Percentiles rank a stretch among this genome's conserved stretches.
Evolutionary conservation across 2,113 vertebrate species (phyloP).

Genomic region (Morphnarchus princeps): DNA sequence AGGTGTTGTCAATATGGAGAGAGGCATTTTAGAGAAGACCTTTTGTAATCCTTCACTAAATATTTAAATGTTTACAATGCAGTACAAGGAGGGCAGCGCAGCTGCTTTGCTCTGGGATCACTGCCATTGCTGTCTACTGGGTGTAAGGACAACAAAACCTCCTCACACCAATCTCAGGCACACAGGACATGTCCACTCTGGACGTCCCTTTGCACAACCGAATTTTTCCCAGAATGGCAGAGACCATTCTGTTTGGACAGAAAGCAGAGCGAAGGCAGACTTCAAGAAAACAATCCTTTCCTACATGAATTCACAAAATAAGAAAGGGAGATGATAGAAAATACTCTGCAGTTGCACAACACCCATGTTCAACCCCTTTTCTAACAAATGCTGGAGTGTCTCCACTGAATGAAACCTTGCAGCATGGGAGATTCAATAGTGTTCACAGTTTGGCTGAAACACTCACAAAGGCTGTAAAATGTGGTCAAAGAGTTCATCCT

Average conservation of each 20-base stretch:
- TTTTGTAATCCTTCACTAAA: background rate
- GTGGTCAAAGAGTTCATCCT: background rate
- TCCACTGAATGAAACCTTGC: background rate
- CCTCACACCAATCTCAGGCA: background rate
- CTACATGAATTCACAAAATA: background rate
- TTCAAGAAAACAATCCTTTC: background rate
- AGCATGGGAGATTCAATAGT: accelerated
- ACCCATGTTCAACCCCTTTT: background rate
- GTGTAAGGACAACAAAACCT: background rate
- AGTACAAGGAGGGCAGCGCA: background rate
- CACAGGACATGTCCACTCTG: background rate
- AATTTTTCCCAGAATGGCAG: background rate
- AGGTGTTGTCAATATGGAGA: background rate
- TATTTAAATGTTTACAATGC: background rate
- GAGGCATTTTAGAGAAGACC: background rate
- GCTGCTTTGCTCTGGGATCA: background rate
- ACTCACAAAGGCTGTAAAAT: background rate
- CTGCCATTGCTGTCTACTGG: background rate
- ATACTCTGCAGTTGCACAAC: background rate
- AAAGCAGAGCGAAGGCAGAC: background rate
- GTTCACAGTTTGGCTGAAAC: background rate
- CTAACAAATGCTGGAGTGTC: background rate
- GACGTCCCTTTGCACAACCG: background rate
- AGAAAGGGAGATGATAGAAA: background rate
- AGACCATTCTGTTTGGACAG: background rate